Base-by-base conservation (phyloP, 1,140 invertebrate species). In the Meteorus sp. region DNA sequence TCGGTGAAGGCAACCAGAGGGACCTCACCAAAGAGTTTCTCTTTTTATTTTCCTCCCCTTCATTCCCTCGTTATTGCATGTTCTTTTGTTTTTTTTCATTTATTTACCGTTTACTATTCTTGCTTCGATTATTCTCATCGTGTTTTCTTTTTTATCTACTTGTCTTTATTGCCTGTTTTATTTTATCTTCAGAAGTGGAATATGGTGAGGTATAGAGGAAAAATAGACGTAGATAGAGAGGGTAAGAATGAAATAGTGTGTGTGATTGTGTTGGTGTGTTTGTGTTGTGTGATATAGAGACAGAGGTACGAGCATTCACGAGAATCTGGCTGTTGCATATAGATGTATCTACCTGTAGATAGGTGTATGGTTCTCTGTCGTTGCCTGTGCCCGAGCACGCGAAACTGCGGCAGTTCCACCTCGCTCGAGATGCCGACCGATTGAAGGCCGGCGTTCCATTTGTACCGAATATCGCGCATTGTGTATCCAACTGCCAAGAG, bases 401-500 rank as follows among this genome's bases (percentile, higher is more conserved):
- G 89, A 84, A 97, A 97, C 84, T 97, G 94, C 71, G 92, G 92
- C 73, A 95, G 85, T 85, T 93, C 89, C 81, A 95, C 91, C 81
- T 94, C 90, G 81, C 86, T 88, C 84, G 90, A 89, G 85, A 95
- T 92, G 79, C 90, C 90, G 81, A 95, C 91, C 82, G 92, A 94
- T 79, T 88, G 85, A 80, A 86, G 84, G 79, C 91, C 90, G 82
- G 89, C 87, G 82, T 89, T 88, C 94, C 94, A 97, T 85, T 90
- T 93, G 87, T 97, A 97, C 81, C 90, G 88, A 85, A 97, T 97
- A 88, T 97, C 94, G 84, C 89, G 90, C 89, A 94, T 95, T 84
- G 92, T 94, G 88, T 96, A 97, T 85, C 94, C 94, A 89, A 95
- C 93, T 85, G 80, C 81, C 83, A 82, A 78, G 81, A 85, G 80